Base-by-base conservation (phyloP, 2,113 vertebrate genomes). In the Uria lomvia region DNA sequence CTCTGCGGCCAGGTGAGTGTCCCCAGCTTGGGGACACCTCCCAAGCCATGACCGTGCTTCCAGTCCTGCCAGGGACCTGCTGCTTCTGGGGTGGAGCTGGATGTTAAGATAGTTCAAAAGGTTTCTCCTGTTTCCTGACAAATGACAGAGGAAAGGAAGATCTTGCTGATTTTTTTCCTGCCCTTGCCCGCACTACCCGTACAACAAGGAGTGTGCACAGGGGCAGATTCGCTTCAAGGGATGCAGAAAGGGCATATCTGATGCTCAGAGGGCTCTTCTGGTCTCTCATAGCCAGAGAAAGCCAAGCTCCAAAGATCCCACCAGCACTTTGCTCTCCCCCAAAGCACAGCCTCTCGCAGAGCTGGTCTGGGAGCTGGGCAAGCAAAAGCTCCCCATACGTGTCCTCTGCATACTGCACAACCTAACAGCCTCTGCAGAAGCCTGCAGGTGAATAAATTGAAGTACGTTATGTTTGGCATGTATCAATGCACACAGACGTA, bases 11-110 rank as follows among this genome's bases (percentile, higher is more conserved):
- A 2, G 24, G 32, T 2, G 2, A 81, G 45, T n/a, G 45, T 32
- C 36, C 26, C 9, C 6, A 8, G 18, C n/a, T 19, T 30, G 26
- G 9, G 15, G 34, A 43, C 12, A 56, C 12, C 6, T 65, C 36
- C 7, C 21, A 24, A 21, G 24, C 27, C 15, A 17, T 0, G 0
- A 34, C 5, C 2, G 0, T 0, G 4, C n/a, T 67, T 71, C 32
- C 45, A 74, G 42, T 26, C n/a, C 50, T 66, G 30, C 21, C 5
- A 3, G 13, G 8, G 38, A 87, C 21, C n/a, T 50, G 24, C 16
- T 47, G 45, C 42, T 91, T 67, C 58, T 53, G 38, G 10, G 29
- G 1, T 30, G 40, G 40, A 66, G 36, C 30, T 30, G 30, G 40
- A 38, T 49, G 29, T 74, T 71, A 84, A 32, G 8, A 11, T 1